phyloP scores from a whole-genome alignment of 1,140 invertebrate genomes.

The Drosophila sechellia region DNA sequence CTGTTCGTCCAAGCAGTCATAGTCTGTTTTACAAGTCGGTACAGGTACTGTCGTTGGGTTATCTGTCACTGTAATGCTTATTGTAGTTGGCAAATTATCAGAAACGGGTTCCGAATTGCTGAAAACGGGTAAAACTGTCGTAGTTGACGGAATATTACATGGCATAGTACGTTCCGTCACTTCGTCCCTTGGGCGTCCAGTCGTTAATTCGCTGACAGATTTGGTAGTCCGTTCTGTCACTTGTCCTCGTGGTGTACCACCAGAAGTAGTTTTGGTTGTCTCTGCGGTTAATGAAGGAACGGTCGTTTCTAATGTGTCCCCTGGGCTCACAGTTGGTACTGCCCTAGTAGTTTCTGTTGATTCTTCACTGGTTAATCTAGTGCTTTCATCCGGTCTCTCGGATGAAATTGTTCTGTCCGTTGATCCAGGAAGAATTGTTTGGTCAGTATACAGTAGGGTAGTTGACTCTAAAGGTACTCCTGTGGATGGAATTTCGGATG shows the following conservation, averaged over 20 bases:
- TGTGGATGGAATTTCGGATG: too few species aligned
- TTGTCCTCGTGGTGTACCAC: background rate
- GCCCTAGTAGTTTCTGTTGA: conserved; percentile 2
- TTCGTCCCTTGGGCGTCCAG: background rate
- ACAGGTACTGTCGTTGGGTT: conserved; percentile 10
- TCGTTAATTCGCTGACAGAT: background rate
- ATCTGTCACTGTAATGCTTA: conserved; percentile 14
- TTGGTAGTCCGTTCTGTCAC: background rate
- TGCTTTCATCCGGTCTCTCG: background rate
- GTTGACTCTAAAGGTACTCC: too few species aligned
- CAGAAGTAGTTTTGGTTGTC: background rate
- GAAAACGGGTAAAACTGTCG: background rate
- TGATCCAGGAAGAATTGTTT: background rate
- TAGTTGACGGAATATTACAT: background rate
- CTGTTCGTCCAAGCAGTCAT: conserved; percentile 86
- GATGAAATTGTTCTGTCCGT: background rate
- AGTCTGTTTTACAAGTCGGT: conserved; percentile 57
- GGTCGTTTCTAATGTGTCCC: background rate
- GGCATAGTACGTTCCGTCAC: too few species aligned
- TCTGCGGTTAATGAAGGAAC: background rate
- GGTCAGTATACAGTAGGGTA: too few species aligned
- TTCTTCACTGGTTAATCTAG: background rate
- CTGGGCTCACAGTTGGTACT: background rate
- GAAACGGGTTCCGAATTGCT: conserved; percentile 20
- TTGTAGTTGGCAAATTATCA: conserved; percentile 27